Percentiles rank a stretch among this genome's conserved stretches.
phyloP scores from a whole-genome alignment of 2,888 invertebrate species.

The Venustoraphidia nigricollis region DNA sequence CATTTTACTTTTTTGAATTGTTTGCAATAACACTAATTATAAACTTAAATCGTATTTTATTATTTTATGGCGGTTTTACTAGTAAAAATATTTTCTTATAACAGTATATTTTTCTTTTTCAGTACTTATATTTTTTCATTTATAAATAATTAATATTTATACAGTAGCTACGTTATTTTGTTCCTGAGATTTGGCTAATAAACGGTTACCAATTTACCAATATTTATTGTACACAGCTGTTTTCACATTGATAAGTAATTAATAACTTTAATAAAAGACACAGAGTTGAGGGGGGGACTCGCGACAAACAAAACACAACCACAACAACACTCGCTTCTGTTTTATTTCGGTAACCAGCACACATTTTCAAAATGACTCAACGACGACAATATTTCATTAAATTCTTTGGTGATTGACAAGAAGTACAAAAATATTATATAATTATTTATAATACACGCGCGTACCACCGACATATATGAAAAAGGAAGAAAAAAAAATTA shows the following conservation, averaged over 20 bases:
- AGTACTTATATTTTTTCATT: background rate
- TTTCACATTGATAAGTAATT: background rate
- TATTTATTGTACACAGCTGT: background rate
- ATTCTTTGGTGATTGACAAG: constrained; percentile 2
- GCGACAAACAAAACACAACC: background rate
- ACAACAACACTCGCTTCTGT: background rate
- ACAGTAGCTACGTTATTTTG: constrained; percentile 5
- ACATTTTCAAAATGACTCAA: no score
- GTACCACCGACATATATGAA: no score
- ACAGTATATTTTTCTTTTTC: no score
- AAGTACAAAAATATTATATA: background rate
- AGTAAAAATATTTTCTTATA: no score
- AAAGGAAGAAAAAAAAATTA: background rate
- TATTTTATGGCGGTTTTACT: background rate
- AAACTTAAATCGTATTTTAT: background rate
- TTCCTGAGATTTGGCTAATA: constrained; percentile 26
- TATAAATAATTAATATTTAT: background rate
- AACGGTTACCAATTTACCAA: background rate
- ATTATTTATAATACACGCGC: background rate
- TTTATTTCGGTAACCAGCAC: no score
- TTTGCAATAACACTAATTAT: no score
- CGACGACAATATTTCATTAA: no score
- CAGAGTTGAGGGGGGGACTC: background rate
- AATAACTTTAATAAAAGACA: background rate
- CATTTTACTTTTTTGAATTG: background rate